These are phyloP conservation scores for Lichenostomus cassidix DNA, from an alignment of 2,113 vertebrate genomes.

Conservation along the genomic window DNA sequence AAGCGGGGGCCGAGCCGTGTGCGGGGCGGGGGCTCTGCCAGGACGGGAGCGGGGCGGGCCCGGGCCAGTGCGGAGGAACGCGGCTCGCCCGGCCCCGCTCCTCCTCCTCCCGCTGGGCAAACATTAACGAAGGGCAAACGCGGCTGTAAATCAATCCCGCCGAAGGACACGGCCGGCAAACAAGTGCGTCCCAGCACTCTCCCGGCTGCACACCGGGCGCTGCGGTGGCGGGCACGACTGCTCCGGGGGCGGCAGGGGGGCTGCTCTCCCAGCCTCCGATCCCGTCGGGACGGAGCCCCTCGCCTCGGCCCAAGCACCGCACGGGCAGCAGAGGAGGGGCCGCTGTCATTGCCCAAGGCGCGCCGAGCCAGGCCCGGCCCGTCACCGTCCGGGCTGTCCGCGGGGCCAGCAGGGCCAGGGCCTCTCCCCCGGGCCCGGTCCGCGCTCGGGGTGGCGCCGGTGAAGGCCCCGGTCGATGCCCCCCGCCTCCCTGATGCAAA, in stretches of 20 bases:
- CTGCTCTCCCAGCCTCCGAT: not conserved
- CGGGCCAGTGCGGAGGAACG: not conserved
- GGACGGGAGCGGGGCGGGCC: not conserved
- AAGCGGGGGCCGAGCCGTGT: not conserved
- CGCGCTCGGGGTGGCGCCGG: not conserved
- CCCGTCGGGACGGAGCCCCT: not conserved
- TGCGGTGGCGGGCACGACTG: not conserved
- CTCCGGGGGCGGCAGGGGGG: no score
- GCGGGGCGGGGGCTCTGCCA: not conserved
- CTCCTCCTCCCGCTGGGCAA: slow-evolving; percentile 77
- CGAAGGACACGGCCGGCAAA: slow-evolving; percentile 83
- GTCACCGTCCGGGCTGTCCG: not conserved
- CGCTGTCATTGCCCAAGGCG: not conserved
- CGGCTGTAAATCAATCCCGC: slow-evolving; percentile 83
- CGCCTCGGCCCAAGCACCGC: not conserved
- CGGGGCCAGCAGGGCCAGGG: not conserved
- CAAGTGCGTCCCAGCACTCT: slow-evolving; percentile 44
- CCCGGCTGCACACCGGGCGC: not conserved
- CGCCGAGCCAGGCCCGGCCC: not conserved
- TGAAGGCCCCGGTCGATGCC: not conserved
- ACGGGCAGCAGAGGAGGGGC: no score
- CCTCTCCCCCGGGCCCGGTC: not conserved
- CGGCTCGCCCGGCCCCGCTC: not conserved
- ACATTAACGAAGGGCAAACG: slow-evolving; percentile 89
- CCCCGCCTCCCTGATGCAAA: not conserved